Evolutionary conservation across 2,888 invertebrate genomes (phyloP).

Genomic region (Drosophila trichaetosa): DNA sequence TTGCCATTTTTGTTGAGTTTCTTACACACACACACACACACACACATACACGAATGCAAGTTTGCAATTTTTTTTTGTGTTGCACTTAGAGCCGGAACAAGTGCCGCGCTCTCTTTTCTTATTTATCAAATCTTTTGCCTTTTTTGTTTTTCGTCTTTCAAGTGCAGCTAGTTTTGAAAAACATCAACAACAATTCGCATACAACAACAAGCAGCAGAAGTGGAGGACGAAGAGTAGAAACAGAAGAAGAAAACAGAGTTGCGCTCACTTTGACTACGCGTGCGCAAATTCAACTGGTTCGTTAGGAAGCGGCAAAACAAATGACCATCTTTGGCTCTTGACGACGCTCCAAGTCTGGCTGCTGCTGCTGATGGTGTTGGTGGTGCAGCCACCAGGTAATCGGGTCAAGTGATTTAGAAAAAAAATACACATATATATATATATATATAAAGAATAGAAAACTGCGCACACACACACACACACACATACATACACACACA

Average conservation of each 20-base stretch:
- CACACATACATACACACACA: background rate
- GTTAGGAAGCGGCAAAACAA: slow-evolving; percentile 81
- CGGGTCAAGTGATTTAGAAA: slow-evolving; percentile 80
- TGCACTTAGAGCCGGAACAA: slow-evolving; percentile 25
- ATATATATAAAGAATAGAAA: slow-evolving; percentile 46
- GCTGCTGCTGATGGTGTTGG: slow-evolving; percentile 33
- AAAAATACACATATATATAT: slow-evolving; percentile 31
- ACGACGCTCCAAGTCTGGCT: slow-evolving; percentile 24
- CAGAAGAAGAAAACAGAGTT: slow-evolving; percentile 29
- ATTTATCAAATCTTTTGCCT: slow-evolving; percentile 2
- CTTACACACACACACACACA: slow-evolving; percentile 3
- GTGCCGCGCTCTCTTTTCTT: slow-evolving; percentile 10
- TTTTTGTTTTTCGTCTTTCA: slow-evolving; percentile 29
- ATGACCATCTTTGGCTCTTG: slow-evolving; percentile 67
- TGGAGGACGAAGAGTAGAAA: background rate
- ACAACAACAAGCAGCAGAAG: slow-evolving; percentile 17
- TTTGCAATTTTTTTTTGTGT: background rate
- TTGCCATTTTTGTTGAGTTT: slow-evolving; percentile 14
- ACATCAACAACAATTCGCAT: slow-evolving; percentile 30
- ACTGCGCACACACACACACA: slow-evolving; percentile 19
- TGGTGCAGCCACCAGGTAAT: slow-evolving; percentile 75
- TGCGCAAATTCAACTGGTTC: slow-evolving; percentile 80
- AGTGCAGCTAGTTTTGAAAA: slow-evolving; percentile 44
- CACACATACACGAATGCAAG: slow-evolving; percentile 3
- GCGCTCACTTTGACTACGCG: slow-evolving; percentile 65